Evolutionary conservation across 2,797 vertebrate genomes (phyloP), one percentile per base, ranked within the genome.

Genomic region (Hemibagrus guttatus): DNA sequence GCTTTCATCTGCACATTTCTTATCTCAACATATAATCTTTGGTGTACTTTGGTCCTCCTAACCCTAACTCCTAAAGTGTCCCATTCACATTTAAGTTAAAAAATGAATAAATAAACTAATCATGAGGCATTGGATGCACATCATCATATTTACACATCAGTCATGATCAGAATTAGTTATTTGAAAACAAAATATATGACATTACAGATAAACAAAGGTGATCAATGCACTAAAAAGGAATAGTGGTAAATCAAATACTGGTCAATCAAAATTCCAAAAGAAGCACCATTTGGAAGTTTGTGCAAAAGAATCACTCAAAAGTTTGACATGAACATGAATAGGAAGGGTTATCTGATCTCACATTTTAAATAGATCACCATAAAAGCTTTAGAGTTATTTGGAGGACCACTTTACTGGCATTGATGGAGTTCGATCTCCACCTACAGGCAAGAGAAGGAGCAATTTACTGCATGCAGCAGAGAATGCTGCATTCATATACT

Each of bases 361-460:
- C 89, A 83, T 89, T 49, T 88, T 91, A 90, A 92, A 89, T 82
- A 89, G 89, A 90, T 89, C 84, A 83, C 79, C 83, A 90, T 90
- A 91, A 93, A 93, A 91, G 88, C 90, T 92, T 87, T 3, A 90
- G 83, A 92, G 91, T 91, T 71, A 87, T 63, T 83, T 46, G 68
- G 80, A 26, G 78, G 74, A 76, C 17, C 8, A 59, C 31, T 82
- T 21, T 64, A 28, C 56, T 11, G 84, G 87, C 61, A 91, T 89
- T 86, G 89, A 89, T 94, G 91, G 95, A 95, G 91, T 94, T 94
- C 93, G 92, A 94, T 94, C 95, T 95, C 95, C 95, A 95, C 94
- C 95, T 96, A 95, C 94, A 95, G 95, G 95, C 90, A 88, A 93
- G 91, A 85, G 85, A 85, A 87, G 91, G 90, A 90, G 87, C 68